A percentile compares a stretch with the other conserved stretches of the same genome.
phyloP scores from a whole-genome alignment of 2,113 vertebrate genomes.

The Tenebrosternarchus preto region DNA sequence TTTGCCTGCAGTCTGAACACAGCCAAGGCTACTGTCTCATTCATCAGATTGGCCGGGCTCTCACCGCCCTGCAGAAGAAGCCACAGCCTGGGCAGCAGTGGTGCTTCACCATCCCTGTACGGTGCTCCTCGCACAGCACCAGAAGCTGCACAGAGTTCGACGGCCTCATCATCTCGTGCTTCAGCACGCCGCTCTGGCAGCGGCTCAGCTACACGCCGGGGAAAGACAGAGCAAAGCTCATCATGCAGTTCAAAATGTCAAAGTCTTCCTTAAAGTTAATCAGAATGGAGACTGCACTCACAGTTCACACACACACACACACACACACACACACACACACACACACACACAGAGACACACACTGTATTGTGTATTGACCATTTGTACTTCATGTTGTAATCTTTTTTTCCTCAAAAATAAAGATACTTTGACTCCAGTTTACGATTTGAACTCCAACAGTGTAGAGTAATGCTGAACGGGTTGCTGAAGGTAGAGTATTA shows the following conservation, averaged over 20 bases:
- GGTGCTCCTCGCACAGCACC: constrained; percentile 95
- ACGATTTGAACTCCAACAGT: background rate
- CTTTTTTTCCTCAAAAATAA: background rate
- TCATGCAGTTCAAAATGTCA: background rate
- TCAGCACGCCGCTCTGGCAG: constrained; percentile 88
- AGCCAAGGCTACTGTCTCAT: background rate
- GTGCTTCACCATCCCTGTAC: constrained; percentile 95
- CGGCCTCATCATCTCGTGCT: constrained; percentile 96
- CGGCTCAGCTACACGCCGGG: constrained; percentile 79
- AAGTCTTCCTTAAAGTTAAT: too few species aligned
- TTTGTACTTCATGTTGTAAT: background rate
- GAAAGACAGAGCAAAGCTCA: constrained; percentile 7
- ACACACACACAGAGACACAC: too few species aligned
- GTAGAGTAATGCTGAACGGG: background rate
- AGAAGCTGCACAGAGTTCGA: constrained; percentile 93
- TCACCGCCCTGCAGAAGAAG: constrained; percentile 95
- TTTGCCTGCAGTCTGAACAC: background rate
- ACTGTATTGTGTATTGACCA: too few species aligned
- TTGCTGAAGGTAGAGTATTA: too few species aligned
- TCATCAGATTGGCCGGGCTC: constrained; percentile 54
- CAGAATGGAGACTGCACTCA: too few species aligned
- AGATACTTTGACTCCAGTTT: too few species aligned
- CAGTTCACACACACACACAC: too few species aligned
- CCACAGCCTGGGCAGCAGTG: constrained; percentile 98
- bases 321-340: too few species aligned